Base-by-base conservation (phyloP, 2,113 vertebrate species). In the Burhinus oedicnemus region DNA sequence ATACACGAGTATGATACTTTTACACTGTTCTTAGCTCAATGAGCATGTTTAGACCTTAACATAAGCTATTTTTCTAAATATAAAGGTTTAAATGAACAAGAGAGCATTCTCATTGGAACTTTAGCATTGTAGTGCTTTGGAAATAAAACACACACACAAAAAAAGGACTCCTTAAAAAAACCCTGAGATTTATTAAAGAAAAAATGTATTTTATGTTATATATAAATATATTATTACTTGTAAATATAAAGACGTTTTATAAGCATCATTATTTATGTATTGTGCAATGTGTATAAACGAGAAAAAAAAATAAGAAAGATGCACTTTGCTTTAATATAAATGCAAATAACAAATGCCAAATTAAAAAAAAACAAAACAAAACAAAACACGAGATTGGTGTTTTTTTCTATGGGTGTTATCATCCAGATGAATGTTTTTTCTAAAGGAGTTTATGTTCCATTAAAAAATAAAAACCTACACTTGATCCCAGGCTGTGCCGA, bases 281-380 rank as follows among this genome's bases (percentile, higher is more conserved):
- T 99, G 99, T 99, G 99, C 99, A 99, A 99, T 99, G 99, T 99
- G 99, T 99, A 98, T 98, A 99, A 99, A 99, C 98, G 98, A 99
- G 99, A 99, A 99, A 98, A 83, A 83, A 77, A 99, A 98, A 97
- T 98, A 99, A 99, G 98, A 98, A 99, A 99, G 99, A 99, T 99
- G 99, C 99, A 99, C 99, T 99, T 99, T 99, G 99, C 99, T 99
- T 98, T 99, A 99, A 99, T 99, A 99, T 99, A 99, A 99, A 99
- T 99, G 99, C 99, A 99, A 99, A 99, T 99, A 99, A 99, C 99
- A 99, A 99, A 99, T 99, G 99, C 99, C 99, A 99, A 99, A 99
- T 98, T 98, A 98, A 98, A 36, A 96, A 98, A 98, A 99, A 98
- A n/a, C n/a, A n/a, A 98, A 96, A 98, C 96, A 97, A 85, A 68